Evolutionary conservation across 2,113 vertebrate species (phyloP).

Genomic region (Shinisaurus crocodilurus): DNA sequence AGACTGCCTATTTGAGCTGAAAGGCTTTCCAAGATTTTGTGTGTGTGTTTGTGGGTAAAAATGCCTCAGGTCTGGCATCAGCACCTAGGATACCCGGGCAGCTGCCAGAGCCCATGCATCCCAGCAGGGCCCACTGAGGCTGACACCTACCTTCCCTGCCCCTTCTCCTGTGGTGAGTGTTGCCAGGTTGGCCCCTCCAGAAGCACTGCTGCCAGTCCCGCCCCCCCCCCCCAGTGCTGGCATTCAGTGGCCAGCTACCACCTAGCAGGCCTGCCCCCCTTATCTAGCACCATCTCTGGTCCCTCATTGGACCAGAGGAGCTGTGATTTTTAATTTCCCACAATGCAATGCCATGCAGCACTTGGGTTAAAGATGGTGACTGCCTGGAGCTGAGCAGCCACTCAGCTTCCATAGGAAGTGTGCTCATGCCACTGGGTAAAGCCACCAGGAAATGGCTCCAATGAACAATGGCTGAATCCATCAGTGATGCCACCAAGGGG

Average conservation of each 20-base stretch:
- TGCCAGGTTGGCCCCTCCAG: no score
- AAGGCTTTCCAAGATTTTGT: background rate
- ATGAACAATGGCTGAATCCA: background rate
- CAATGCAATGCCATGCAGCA: background rate
- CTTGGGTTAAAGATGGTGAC: background rate
- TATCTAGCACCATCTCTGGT: background rate
- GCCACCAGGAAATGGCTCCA: background rate
- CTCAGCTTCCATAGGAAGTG: background rate
- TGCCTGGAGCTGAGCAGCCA: background rate
- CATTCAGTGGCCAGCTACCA: no score
- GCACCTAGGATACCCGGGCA: background rate
- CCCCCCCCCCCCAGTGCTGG: no score
- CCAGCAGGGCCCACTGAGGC: background rate
- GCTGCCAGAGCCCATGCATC: background rate
- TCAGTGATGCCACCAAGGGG: background rate
- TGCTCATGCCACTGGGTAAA: background rate
- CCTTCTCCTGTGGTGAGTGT: no score
- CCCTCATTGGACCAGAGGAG: background rate
- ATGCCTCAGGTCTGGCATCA: background rate
- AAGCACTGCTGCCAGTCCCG: no score
- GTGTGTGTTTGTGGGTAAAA: background rate
- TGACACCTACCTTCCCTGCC: no score
- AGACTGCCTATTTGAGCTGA: slow-evolving; percentile 5
- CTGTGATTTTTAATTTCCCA: background rate
- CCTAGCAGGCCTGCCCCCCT: background rate